phyloP scores from a whole-genome alignment of 2,797 vertebrate species.

The Natrix natrix region DNA sequence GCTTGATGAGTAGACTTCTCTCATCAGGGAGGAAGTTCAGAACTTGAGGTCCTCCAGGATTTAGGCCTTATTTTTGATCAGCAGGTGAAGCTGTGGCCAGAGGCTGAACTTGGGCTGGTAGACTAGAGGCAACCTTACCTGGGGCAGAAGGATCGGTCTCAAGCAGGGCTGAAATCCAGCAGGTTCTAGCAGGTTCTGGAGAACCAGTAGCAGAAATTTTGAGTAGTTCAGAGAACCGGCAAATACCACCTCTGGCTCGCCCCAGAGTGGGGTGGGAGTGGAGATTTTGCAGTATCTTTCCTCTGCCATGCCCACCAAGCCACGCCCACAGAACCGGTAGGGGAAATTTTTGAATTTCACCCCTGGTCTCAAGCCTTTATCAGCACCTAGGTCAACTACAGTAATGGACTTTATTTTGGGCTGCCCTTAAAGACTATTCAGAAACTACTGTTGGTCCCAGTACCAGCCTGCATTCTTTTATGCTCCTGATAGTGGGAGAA shows the following conservation, averaged over 20 bases:
- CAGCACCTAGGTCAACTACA: not conserved
- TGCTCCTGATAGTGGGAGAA: not conserved
- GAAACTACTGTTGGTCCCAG: not conserved
- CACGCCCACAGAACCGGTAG: no score
- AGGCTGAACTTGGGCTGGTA: not conserved
- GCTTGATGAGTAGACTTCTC: not conserved
- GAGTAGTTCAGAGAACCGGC: no score
- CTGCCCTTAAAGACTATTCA: not conserved
- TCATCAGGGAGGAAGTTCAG: not conserved
- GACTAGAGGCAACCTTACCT: not conserved
- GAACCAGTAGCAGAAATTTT: no score
- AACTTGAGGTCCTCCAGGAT: not conserved
- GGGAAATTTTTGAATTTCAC: no score
- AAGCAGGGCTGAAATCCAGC: no score
- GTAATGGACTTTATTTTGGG: not conserved
- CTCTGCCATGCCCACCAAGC: no score
- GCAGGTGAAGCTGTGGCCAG: not conserved
- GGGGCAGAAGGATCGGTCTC: not conserved
- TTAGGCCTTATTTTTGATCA: not conserved
- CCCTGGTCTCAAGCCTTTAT: not conserved
- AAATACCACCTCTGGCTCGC: no score
- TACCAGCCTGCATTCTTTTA: not conserved
- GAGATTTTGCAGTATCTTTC: no score
- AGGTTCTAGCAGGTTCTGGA: no score
- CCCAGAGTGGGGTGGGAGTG: no score